Percentiles rank a stretch among this genome's conserved stretches.
Evolutionary conservation across 2,113 vertebrate genomes (phyloP).

Genomic region (Mugil cephalus): DNA sequence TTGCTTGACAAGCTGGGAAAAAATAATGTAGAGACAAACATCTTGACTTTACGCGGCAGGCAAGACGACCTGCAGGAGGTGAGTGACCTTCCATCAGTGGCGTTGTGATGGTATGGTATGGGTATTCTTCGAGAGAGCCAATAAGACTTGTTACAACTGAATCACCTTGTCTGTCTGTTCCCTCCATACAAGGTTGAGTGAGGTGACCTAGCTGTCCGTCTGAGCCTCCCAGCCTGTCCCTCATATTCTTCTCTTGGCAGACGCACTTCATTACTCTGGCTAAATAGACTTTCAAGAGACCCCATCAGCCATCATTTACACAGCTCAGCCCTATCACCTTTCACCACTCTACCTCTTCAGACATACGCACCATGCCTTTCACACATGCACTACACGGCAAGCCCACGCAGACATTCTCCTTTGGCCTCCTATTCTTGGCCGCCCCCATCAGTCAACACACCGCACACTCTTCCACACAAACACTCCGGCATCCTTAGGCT

Average conservation of each 20-base stretch:
- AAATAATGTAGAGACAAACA: not conserved
- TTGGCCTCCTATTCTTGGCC: constrained; percentile 41
- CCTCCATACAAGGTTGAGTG: constrained; percentile 61
- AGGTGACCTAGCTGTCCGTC: constrained; percentile 70
- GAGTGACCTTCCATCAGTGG: constrained; percentile 39
- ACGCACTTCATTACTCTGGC: constrained; percentile 77
- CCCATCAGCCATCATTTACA: constrained; percentile 72
- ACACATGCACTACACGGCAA: constrained; percentile 31
- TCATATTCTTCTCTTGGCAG: constrained; percentile 70
- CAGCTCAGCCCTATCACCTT: constrained; percentile 65
- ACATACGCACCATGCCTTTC: constrained; percentile 36
- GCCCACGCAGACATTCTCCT: constrained; percentile 30
- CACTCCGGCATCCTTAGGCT: constrained; percentile 47
- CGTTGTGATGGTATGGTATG: constrained; percentile 35
- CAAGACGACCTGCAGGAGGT: constrained; percentile 3
- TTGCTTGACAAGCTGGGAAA: not conserved
- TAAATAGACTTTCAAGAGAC: constrained; percentile 80
- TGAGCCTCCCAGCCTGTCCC: constrained; percentile 54
- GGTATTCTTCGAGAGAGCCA: constrained; percentile 37
- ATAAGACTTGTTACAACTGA: constrained; percentile 53
- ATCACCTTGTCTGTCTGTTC: constrained; percentile 55
- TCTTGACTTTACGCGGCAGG: constrained; percentile 7
- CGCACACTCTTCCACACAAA: constrained; percentile 34
- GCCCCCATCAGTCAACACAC: constrained; percentile 53
- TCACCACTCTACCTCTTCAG: constrained; percentile 63